These are phyloP conservation scores for Salminus brasiliensis DNA, from an alignment of 2,113 vertebrate genomes.

Conservation along the genomic window DNA sequence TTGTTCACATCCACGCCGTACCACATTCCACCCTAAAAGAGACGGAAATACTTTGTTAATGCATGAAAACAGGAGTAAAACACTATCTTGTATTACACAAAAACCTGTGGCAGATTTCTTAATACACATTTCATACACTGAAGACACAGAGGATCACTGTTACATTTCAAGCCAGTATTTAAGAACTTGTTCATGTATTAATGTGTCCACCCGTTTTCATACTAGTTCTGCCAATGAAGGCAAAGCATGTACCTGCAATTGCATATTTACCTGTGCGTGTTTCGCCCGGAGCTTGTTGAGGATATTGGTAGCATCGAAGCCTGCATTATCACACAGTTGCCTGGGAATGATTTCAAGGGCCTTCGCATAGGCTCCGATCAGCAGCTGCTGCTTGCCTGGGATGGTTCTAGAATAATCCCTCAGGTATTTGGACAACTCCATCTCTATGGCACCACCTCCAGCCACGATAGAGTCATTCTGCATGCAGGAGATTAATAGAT, in stretches of 20 bases:
- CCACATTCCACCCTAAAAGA: conserved; percentile 90
- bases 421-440: conserved; percentile 95
- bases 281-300: conserved; percentile 96
- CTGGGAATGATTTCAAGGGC: conserved; percentile 95
- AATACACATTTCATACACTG: too few species aligned
- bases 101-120: too few species aligned
- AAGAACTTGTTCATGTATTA: background rate
- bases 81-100: background rate
- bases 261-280: conserved; percentile 87
- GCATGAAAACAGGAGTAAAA: background rate
- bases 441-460: conserved; percentile 94
- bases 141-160: too few species aligned
- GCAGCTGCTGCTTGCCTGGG: conserved; percentile 95
- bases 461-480: conserved; percentile 96
- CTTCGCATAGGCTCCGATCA: conserved; percentile 95
- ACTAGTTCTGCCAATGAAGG: background rate
- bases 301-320: conserved; percentile 98
- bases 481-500: background rate
- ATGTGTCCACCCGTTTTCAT: background rate
- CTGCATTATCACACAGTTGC: conserved; percentile 97
- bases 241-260: background rate
- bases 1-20: conserved; percentile 93
- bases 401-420: conserved; percentile 95
- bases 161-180: background rate
- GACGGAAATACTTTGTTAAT: background rate